These are phyloP conservation scores for Callosobruchus maculatus DNA, from an alignment of 2,888 invertebrate species.

Conservation along the genomic window DNA sequence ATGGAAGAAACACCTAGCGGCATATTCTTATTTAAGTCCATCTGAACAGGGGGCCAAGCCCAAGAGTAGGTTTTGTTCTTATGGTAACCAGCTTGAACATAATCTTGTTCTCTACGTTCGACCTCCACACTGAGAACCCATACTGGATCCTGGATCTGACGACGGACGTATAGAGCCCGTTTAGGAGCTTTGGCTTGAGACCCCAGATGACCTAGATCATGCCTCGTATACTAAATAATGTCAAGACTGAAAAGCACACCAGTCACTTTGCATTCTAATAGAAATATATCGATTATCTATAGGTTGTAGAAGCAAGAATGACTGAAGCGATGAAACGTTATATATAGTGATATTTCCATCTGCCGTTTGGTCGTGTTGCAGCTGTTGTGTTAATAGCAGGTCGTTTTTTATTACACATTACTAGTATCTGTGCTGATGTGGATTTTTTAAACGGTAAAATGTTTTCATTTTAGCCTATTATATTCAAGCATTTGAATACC, in stretches of 20 bases:
- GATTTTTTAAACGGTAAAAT: background rate
- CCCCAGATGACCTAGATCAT: too few relatives aligned
- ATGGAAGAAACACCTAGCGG: too few relatives aligned
- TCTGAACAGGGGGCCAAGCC: too few relatives aligned
- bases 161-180: too few relatives aligned
- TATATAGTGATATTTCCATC: background rate
- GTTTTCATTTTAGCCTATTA: background rate
- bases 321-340: background rate
- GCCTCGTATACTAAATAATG: background rate
- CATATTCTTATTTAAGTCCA: too few relatives aligned
- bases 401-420: background rate
- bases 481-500: background rate
- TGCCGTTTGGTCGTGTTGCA: background rate
- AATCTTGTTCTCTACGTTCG: too few relatives aligned
- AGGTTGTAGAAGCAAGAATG: too few relatives aligned
- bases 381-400: background rate
- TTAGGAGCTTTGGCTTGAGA: too few relatives aligned
- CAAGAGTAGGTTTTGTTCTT: too few relatives aligned
- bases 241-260: background rate
- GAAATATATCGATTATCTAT: background rate
- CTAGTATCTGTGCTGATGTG: background rate
- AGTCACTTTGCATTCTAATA: background rate
- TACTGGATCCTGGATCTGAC: too few relatives aligned
- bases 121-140: too few relatives aligned
- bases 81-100: too few relatives aligned